phyloP scores from a whole-genome alignment of 2,113 vertebrate species.

The Oncorhynchus clarkii region DNA sequence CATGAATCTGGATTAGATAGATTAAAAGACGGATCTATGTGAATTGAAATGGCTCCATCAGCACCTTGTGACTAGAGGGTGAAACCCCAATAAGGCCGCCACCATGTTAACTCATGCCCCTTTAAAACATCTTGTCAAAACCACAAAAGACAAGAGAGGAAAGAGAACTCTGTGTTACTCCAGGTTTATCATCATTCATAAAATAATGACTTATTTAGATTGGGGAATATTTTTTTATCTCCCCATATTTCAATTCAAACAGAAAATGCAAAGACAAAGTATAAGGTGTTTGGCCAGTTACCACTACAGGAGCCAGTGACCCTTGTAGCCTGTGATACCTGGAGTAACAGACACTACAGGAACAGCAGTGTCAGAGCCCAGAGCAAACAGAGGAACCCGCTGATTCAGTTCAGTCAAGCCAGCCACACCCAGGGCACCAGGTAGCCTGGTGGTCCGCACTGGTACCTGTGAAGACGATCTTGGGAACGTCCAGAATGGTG shows the following conservation, averaged over 20 bases:
- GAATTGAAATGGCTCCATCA: background rate
- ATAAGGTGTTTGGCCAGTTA: too few species aligned
- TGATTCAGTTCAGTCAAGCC: conserved; percentile 38
- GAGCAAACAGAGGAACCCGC: conserved; percentile 32
- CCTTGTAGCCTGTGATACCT: conserved; percentile 5
- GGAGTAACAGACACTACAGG: background rate
- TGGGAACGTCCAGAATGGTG: conserved; percentile 99
- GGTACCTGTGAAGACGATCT: conserved; percentile 99
- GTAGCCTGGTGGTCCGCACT: conserved; percentile 49
- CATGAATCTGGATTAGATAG: background rate
- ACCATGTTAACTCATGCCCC: conserved; percentile 31
- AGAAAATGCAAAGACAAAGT: too few species aligned
- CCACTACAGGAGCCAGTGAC: too few species aligned
- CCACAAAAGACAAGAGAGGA: conserved; percentile 24
- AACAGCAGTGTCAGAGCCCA: too few species aligned
- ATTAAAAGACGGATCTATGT: background rate
- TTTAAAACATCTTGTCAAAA: conserved; percentile 2
- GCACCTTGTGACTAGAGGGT: conserved; percentile 2
- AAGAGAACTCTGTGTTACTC: conserved; percentile 52
- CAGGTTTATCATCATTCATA: conserved; percentile 24
- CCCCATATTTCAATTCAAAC: too few species aligned
- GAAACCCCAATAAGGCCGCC: conserved; percentile 37
- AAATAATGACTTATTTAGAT: background rate
- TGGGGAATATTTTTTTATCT: too few species aligned
- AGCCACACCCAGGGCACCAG: conserved; percentile 46